Evolutionary conservation across 1,140 invertebrate genomes (phyloP).

Genomic region (Rhopalosiphum maidis): DNA sequence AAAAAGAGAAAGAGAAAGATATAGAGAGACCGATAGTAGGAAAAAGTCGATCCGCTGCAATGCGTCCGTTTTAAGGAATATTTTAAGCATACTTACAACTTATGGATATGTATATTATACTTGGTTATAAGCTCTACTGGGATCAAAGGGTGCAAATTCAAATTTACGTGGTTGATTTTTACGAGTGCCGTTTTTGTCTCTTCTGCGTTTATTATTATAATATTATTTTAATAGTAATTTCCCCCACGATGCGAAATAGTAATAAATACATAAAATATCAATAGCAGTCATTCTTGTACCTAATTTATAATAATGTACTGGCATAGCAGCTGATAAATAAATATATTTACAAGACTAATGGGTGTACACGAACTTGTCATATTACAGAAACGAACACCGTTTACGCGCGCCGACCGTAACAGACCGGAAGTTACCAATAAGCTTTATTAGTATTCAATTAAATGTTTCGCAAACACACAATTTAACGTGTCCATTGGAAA

Average conservation of each 20-base stretch:
- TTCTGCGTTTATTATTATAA: neutral
- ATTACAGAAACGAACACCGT: neutral
- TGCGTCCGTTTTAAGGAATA: neutral
- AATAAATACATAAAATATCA: neutral
- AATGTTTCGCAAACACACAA: neutral
- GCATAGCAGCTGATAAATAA: neutral
- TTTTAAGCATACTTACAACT: neutral
- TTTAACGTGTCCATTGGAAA: slow-evolving; percentile 10
- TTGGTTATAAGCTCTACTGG: neutral
- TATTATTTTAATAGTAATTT: neutral
- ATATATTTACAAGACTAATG: neutral
- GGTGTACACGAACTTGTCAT: neutral
- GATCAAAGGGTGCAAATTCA: neutral
- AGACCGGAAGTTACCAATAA: slow-evolving; percentile 31
- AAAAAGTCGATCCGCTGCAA: slow-evolving; percentile 16
- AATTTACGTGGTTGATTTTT: neutral
- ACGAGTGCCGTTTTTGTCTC: neutral
- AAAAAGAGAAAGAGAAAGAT: neutral
- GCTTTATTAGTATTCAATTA: slow-evolving; percentile 46
- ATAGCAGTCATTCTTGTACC: neutral
- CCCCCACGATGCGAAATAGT: neutral
- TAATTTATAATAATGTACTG: neutral
- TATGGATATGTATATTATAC: neutral
- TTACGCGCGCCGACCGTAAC: neutral
- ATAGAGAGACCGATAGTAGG: neutral